Percentiles rank a stretch among this genome's conserved stretches.
phyloP scores from a whole-genome alignment of 2,113 vertebrate species.

The Petrocephalus zakoni region DNA sequence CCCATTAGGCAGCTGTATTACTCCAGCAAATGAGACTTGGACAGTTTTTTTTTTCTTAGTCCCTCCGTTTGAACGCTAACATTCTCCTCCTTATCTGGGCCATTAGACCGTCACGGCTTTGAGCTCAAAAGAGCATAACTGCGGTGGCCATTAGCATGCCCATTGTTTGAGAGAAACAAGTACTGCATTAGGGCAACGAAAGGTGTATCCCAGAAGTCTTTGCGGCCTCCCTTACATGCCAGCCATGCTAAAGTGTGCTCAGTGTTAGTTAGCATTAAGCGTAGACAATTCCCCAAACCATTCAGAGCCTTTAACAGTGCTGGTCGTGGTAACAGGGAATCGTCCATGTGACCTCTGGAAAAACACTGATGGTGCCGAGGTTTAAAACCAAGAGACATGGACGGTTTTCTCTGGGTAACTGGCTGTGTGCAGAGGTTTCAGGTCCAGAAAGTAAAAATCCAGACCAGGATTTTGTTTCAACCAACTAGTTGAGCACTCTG shows the following conservation, averaged over 20 bases:
- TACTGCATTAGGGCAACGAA: background rate
- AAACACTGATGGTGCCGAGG: background rate
- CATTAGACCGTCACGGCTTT: background rate
- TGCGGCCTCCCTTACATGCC: background rate
- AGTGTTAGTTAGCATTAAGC: background rate
- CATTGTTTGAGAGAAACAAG: background rate
- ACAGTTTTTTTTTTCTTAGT: too few species aligned
- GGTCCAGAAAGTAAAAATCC: too few species aligned
- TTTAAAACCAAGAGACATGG: background rate
- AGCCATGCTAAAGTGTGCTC: background rate
- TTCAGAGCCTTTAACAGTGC: background rate
- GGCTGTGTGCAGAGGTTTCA: too few species aligned
- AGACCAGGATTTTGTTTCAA: too few species aligned
- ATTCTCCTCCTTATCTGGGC: slow-evolving; percentile 20
- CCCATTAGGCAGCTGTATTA: slow-evolving; percentile 14
- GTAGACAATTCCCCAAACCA: background rate
- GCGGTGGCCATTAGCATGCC: background rate
- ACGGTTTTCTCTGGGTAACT: background rate
- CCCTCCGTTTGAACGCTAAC: background rate
- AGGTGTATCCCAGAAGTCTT: background rate
- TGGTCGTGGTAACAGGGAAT: background rate
- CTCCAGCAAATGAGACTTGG: background rate
- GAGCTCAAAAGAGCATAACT: slow-evolving; percentile 1
- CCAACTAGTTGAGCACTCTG: too few species aligned
- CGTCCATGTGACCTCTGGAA: background rate